A percentile compares a stretch with the other conserved stretches of the same genome.
These are phyloP conservation scores for Sinosuthora webbiana DNA, from an alignment of 2,113 vertebrate genomes.

Conservation along the genomic window DNA sequence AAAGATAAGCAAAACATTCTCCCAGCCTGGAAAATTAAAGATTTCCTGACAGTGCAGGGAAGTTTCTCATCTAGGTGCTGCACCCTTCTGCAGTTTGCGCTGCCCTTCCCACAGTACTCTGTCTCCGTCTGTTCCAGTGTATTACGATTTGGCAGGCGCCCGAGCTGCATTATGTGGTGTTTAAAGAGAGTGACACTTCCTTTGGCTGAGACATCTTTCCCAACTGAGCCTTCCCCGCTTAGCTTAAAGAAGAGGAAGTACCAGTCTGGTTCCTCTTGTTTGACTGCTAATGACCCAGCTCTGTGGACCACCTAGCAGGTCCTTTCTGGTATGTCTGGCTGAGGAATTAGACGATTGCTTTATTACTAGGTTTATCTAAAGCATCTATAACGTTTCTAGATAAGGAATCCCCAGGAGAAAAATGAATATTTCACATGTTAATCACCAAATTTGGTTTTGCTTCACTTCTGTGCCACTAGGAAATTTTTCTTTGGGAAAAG, in stretches of 20 bases:
- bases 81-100: neutral
- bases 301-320: neutral
- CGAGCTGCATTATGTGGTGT: neutral
- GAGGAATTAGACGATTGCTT: neutral
- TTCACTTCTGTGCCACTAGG: neutral
- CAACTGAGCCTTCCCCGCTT: neutral
- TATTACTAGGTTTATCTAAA: neutral
- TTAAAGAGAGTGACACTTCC: slow-evolving; percentile 39
- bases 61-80: neutral
- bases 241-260: slow-evolving; percentile 31
- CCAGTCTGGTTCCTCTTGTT: slow-evolving; percentile 31
- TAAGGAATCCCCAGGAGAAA: neutral
- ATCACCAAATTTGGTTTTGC: neutral
- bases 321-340: neutral
- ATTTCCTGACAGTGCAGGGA: neutral
- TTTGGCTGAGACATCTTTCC: slow-evolving; percentile 30
- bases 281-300: slow-evolving; percentile 19
- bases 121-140: slow-evolving; percentile 20
- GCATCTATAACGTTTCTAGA: neutral
- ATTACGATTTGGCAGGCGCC: neutral
- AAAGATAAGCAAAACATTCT: neutral
- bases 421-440: neutral
- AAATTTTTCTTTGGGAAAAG: neutral
- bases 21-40: neutral
- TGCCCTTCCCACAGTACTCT: neutral